phyloP scores from a whole-genome alignment of 2,113 vertebrate species.

The Dolichallabes microphthalmus region DNA sequence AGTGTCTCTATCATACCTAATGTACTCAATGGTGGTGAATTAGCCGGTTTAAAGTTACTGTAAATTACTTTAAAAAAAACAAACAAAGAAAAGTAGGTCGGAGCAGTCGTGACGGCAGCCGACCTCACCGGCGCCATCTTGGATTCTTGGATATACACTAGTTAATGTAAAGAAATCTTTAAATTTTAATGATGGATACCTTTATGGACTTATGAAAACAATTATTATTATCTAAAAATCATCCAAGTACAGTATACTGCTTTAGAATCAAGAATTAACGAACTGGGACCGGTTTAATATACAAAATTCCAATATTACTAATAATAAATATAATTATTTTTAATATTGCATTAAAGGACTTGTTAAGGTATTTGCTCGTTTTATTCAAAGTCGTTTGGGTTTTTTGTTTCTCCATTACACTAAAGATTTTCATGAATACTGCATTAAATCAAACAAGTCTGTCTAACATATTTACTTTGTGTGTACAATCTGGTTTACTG shows the following conservation, averaged over 20 bases:
- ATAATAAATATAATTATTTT: background rate
- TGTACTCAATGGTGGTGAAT: too few species aligned
- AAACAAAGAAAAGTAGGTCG: too few species aligned
- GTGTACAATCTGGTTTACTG: conserved; percentile 51
- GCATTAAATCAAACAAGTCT: conserved; percentile 44
- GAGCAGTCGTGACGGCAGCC: too few species aligned
- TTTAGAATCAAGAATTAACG: background rate
- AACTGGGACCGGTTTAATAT: background rate
- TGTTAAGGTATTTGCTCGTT: background rate
- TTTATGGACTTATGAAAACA: background rate
- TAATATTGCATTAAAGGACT: background rate
- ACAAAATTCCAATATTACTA: background rate
- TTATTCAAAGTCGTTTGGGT: background rate
- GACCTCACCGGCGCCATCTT: too few species aligned
- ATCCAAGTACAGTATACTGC: background rate
- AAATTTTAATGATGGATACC: background rate
- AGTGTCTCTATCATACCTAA: too few species aligned
- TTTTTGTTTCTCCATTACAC: background rate
- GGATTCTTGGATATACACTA: too few species aligned
- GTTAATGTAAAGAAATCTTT: too few species aligned
- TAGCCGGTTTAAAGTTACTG: too few species aligned
- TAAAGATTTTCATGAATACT: background rate
- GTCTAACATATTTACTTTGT: conserved; percentile 39
- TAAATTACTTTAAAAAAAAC: too few species aligned
- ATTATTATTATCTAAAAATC: background rate